Percentiles rank a stretch among this genome's conserved stretches.
Conservation (phyloP, 2,888 invertebrate species). For the Diaphora mendica region DNA sequence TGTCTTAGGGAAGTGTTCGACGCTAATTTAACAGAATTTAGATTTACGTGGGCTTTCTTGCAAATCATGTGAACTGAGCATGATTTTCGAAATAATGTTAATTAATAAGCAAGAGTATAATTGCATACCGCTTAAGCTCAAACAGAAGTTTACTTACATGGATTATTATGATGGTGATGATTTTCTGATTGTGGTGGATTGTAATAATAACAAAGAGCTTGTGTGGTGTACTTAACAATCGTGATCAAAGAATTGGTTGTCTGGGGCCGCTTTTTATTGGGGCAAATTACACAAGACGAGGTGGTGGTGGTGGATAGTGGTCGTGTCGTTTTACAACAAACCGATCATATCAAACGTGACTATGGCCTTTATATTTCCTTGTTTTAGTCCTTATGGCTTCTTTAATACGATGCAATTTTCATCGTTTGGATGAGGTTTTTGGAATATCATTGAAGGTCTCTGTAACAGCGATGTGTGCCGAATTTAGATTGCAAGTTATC, state of each 20-base stretch:
- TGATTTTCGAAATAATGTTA: no score
- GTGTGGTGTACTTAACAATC: constrained; percentile 1
- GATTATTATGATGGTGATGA: no score
- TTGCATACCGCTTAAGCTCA: neutral
- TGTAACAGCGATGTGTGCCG: neutral
- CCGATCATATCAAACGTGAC: constrained; percentile 14
- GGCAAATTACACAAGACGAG: neutral
- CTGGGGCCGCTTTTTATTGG: neutral
- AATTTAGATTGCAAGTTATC: neutral
- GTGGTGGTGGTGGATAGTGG: constrained; percentile 23
- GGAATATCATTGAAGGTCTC: no score
- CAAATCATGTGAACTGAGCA: neutral
- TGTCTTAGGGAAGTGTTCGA: no score
- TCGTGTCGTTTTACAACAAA: constrained; percentile 8
- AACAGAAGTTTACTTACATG: neutral
- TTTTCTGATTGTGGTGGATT: no score
- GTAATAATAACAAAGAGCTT: neutral
- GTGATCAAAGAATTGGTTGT: neutral
- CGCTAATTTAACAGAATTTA: no score
- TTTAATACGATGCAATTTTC: neutral
- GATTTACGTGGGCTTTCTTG: no score
- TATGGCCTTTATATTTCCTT: constrained; percentile 15
- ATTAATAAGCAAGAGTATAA: neutral
- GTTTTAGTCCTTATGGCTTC: constrained; percentile 16
- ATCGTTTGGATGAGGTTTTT: no score